Evolutionary conservation across 2,797 vertebrate genomes (phyloP), one percentile per base, ranked within the genome.

Genomic region (Coluber constrictor): DNA sequence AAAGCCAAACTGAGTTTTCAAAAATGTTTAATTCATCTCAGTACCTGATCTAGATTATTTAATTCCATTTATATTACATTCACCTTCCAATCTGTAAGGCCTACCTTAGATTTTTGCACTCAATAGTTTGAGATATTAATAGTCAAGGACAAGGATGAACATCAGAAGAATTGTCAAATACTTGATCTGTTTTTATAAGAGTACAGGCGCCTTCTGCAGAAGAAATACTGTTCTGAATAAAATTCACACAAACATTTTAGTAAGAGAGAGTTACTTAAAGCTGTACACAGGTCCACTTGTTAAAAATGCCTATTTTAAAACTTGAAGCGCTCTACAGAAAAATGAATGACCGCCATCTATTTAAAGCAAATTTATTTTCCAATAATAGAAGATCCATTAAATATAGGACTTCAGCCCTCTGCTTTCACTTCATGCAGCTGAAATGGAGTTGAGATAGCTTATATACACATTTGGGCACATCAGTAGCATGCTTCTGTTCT

Each of bases 291-390:
- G n/a, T 55, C 51, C 32, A 87, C 32, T 63, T 29, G n/a, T 90
- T 92, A 86, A 86, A 91, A 90, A 63, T 63, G 60, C 57, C 43
- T 55, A 55, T 61, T 92, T 61, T 54, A 90, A 90, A 89, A 90
- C 43, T 27, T 29, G 15, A 60, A 51, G 23, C 27, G 2, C 37
- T 59, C 16, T 9, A 32, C 9, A 61, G 27, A 54, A 83, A 79
- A 89, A 89, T 51, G 5, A 57, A 23, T 16, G 70, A 16, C 25
- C 11, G 61, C 25, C 59, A 12, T 23, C 5, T 54, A 57, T 74
- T 37, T 83, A 47, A 83, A 61, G 4, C 29, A 83, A 55, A 43
- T 86, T 47, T 83, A 55, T 74, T 89, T 60, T 27, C 66, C 79
- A 47, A 23, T 54, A 12, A 86, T 56, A 56, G 23, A 92, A 15